Evolutionary conservation across 2,797 vertebrate genomes (phyloP).

Genomic region (Girardinus metallicus): DNA sequence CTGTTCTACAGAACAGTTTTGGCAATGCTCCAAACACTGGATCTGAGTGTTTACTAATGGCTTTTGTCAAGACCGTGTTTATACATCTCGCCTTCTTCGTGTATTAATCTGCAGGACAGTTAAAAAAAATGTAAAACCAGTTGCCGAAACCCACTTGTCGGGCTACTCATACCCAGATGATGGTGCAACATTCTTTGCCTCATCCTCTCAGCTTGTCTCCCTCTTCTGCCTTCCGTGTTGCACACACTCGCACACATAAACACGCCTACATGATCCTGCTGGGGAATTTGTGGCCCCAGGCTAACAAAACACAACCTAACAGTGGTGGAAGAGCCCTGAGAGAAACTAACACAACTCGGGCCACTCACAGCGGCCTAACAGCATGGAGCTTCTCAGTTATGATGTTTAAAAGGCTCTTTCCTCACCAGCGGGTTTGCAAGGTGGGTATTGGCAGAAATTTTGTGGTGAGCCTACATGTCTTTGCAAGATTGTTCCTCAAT

Average conservation of each 20-base stretch:
- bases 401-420: conserved; percentile 23
- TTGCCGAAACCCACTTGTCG: conserved; percentile 22
- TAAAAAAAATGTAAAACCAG: conserved; percentile 16
- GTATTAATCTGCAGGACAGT: neutral
- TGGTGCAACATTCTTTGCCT: conserved; percentile 59
- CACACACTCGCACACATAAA: conserved; percentile 22
- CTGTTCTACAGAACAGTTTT: conserved; percentile 1
- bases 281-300: conserved; percentile 80
- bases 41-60: neutral
- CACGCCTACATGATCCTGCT: conserved; percentile 62
- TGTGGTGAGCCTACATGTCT: neutral
- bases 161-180: conserved; percentile 62
- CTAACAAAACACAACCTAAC: conserved; percentile 74
- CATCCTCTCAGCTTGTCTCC: conserved; percentile 25
- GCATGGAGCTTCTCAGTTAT: conserved; percentile 29
- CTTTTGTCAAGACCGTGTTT: conserved; percentile 5
- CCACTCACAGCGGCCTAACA: conserved; percentile 33
- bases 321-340: conserved; percentile 43
- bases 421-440: conserved; percentile 35
- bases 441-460: conserved; percentile 36
- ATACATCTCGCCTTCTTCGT: neutral
- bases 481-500: conserved; percentile 10
- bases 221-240: conserved; percentile 19
- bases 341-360: conserved; percentile 38
- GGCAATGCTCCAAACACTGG: neutral